Conservation (phyloP, 2,797 vertebrate genomes). For the Trematomus bernacchii region DNA sequence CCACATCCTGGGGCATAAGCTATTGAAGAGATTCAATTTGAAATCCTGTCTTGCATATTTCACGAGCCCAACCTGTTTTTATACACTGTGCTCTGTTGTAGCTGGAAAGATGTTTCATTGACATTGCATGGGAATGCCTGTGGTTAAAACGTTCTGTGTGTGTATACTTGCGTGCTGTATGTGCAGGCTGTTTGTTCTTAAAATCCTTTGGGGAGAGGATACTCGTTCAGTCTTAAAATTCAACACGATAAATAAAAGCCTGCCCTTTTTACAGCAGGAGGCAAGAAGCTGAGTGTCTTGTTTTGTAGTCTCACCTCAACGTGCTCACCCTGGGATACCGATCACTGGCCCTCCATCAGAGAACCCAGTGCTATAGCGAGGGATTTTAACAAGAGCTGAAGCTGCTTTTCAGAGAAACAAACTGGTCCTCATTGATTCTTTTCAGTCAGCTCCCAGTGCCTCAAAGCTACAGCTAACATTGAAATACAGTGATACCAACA, state of each 20-base stretch:
- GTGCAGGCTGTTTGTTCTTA: slow-evolving; percentile 35
- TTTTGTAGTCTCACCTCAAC: slow-evolving; percentile 44
- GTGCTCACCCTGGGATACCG: slow-evolving; percentile 34
- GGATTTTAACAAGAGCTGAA: slow-evolving; percentile 34
- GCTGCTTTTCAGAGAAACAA: slow-evolving; percentile 31
- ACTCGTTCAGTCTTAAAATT: slow-evolving; percentile 30
- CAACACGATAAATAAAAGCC: slow-evolving; percentile 34
- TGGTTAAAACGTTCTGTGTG: slow-evolving; percentile 45
- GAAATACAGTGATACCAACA: slow-evolving; percentile 27
- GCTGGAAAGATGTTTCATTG: slow-evolving; percentile 56
- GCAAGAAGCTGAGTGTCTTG: neutral
- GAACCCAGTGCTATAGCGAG: neutral
- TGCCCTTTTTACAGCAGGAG: slow-evolving; percentile 16
- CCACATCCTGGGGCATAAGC: slow-evolving; percentile 62
- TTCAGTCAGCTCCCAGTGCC: slow-evolving; percentile 6
- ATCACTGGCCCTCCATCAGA: slow-evolving; percentile 26
- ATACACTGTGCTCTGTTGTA: slow-evolving; percentile 41
- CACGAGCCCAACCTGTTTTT: slow-evolving; percentile 67
- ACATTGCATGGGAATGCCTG: slow-evolving; percentile 46
- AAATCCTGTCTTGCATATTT: slow-evolving; percentile 74
- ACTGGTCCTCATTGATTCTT: slow-evolving; percentile 31
- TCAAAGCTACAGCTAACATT: slow-evolving; percentile 36
- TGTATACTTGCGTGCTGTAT: slow-evolving; percentile 34
- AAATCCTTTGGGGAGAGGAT: slow-evolving; percentile 25
- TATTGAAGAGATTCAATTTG: slow-evolving; percentile 70